Percentiles rank a stretch among this genome's conserved stretches.
Conservation (phyloP, 1,140 invertebrate species). For the Sycophila sp. region DNA sequence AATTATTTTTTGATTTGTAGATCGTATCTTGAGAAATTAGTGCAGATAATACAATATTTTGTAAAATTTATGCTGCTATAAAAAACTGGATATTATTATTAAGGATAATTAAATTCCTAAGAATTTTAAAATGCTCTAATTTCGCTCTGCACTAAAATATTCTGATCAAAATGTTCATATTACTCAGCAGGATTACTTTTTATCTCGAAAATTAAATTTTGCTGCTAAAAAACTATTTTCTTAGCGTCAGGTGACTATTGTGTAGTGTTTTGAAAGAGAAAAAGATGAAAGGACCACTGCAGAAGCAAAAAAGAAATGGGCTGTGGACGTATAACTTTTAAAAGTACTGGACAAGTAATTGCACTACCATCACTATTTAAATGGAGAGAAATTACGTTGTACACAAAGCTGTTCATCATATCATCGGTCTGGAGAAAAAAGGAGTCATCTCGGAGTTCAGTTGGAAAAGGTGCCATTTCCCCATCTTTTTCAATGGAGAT, state of each 20-base stretch:
- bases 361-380: conserved; percentile 5
- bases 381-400: conserved; percentile 21
- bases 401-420: conserved; percentile 28
- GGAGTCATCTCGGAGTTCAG: too few species aligned
- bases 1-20: conserved; percentile 20
- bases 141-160: conserved; percentile 27
- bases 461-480: too few species aligned
- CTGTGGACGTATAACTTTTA: conserved; percentile 49
- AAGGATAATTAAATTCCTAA: too few species aligned
- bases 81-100: too few species aligned
- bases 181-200: neutral
- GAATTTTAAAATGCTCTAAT: too few species aligned
- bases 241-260: neutral
- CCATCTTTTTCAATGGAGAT: too few species aligned
- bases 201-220: conserved; percentile 14
- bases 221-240: conserved; percentile 6
- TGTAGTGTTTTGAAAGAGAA: conserved; percentile 12
- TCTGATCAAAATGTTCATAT: conserved; percentile 8
- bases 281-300: conserved; percentile 19
- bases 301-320: conserved; percentile 37
- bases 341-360: conserved; percentile 36
- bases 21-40: conserved; percentile 29
- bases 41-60: conserved; percentile 33
- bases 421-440: too few species aligned
- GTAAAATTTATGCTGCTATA: conserved; percentile 27